Percentiles rank a stretch among this genome's conserved stretches.
Conservation (phyloP, 2,113 vertebrate species). For the Saguinus midas region DNA sequence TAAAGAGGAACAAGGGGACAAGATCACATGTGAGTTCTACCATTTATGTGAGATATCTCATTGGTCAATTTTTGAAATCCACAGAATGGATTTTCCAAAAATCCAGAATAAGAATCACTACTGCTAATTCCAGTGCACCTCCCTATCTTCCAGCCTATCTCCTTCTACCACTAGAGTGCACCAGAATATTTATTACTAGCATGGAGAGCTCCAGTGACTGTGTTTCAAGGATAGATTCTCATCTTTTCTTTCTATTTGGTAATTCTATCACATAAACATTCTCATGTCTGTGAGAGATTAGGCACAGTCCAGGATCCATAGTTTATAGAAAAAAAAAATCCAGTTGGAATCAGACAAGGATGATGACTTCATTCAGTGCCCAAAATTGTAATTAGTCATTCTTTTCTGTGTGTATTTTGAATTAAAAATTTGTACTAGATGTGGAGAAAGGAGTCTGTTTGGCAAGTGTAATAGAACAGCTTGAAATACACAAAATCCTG, state of each 20-base stretch:
- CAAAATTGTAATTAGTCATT: not conserved
- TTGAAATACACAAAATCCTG: slow-evolving; percentile 37
- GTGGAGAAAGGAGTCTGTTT: slow-evolving; percentile 21
- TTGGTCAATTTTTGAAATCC: not conserved
- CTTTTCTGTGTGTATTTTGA: slow-evolving; percentile 44
- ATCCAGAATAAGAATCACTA: not conserved
- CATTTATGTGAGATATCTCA: not conserved
- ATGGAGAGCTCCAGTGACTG: not conserved
- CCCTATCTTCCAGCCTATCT: slow-evolving; percentile 17
- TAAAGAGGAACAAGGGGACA: not conserved
- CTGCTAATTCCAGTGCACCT: not conserved
- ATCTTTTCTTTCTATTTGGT: slow-evolving; percentile 26
- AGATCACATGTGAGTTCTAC: too few relatives aligned
- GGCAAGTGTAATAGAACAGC: slow-evolving; percentile 51
- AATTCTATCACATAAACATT: slow-evolving; percentile 20
- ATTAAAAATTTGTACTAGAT: slow-evolving; percentile 12
- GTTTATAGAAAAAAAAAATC: not conserved
- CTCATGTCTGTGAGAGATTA: not conserved
- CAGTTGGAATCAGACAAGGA: not conserved
- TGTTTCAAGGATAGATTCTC: not conserved
- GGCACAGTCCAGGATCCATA: not conserved
- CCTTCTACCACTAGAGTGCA: slow-evolving; percentile 86
- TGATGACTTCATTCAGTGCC: not conserved
- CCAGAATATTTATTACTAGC: slow-evolving; percentile 80
- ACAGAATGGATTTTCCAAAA: not conserved